Conservation (phyloP, 2,888 invertebrate genomes). For the Urechis unicinctus region DNA sequence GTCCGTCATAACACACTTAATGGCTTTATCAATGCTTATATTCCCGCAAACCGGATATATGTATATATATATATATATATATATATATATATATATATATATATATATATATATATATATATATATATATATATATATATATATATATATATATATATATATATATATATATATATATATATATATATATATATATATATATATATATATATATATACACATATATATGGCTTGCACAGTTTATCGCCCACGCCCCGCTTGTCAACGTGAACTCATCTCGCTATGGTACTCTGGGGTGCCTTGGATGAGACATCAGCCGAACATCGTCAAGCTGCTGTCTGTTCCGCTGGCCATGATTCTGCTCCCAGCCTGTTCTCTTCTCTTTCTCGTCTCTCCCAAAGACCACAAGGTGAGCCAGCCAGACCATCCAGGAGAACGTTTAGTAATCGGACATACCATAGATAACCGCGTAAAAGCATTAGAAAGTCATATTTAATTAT, state of each 20-base stretch:
- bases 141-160: background rate
- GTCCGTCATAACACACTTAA: background rate
- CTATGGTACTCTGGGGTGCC: slow-evolving; percentile 33
- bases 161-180: background rate
- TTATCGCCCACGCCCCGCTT: slow-evolving; percentile 35
- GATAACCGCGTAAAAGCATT: no score
- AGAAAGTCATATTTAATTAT: no score
- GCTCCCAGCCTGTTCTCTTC: slow-evolving; percentile 28
- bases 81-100: background rate
- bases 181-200: background rate
- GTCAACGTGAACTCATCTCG: slow-evolving; percentile 30
- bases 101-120: no score
- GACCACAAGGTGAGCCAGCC: slow-evolving; percentile 23
- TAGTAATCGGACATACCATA: no score
- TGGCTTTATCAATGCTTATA: background rate
- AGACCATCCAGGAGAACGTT: background rate
- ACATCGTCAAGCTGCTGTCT: slow-evolving; percentile 25
- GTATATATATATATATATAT: background rate
- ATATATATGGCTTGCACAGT: slow-evolving; percentile 18
- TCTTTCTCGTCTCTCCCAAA: slow-evolving; percentile 30
- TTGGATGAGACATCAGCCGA: slow-evolving; percentile 29
- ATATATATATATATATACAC: no score
- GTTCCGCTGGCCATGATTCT: slow-evolving; percentile 23
- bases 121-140: no score
- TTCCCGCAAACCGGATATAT: background rate